Evolutionary conservation across 2,888 invertebrate species (phyloP).

Genomic region (Diarsia mendica): DNA sequence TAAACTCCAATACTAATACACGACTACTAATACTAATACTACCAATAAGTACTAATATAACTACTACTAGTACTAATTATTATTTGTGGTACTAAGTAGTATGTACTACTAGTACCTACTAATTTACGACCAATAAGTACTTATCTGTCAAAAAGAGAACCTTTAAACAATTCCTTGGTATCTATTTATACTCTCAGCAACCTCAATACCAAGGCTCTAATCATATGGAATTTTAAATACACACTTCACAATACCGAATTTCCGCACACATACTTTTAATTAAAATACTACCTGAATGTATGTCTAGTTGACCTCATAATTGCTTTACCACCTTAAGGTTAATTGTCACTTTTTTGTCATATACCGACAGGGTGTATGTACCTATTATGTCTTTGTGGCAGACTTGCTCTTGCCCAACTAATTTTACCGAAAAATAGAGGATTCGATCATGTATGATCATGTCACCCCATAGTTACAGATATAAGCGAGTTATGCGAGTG

Average conservation of each 20-base stretch:
- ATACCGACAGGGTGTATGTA: neutral
- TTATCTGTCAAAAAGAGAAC: slow-evolving; percentile 16
- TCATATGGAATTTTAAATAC: slow-evolving; percentile 36
- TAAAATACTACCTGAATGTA: slow-evolving; percentile 36
- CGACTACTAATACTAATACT: too few species aligned
- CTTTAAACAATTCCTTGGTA: neutral
- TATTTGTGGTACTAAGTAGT: too few species aligned
- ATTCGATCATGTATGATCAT: too few species aligned
- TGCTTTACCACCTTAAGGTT: neutral
- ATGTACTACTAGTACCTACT: too few species aligned
- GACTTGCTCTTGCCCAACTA: neutral
- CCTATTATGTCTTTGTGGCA: neutral
- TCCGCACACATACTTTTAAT: slow-evolving; percentile 52
- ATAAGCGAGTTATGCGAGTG: too few species aligned
- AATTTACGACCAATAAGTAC: neutral
- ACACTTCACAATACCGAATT: slow-evolving; percentile 46
- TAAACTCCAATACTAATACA: too few species aligned
- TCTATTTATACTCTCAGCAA: slow-evolving; percentile 10
- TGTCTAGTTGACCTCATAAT: neutral
- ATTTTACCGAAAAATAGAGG: too few species aligned
- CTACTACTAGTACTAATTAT: too few species aligned
- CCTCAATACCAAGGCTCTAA: slow-evolving; percentile 41
- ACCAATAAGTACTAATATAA: neutral
- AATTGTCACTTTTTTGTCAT: neutral
- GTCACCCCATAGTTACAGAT: too few species aligned